These are phyloP conservation scores for Cherax quadricarinatus DNA, from an alignment of 1,140 invertebrate genomes.

Conservation along the genomic window DNA sequence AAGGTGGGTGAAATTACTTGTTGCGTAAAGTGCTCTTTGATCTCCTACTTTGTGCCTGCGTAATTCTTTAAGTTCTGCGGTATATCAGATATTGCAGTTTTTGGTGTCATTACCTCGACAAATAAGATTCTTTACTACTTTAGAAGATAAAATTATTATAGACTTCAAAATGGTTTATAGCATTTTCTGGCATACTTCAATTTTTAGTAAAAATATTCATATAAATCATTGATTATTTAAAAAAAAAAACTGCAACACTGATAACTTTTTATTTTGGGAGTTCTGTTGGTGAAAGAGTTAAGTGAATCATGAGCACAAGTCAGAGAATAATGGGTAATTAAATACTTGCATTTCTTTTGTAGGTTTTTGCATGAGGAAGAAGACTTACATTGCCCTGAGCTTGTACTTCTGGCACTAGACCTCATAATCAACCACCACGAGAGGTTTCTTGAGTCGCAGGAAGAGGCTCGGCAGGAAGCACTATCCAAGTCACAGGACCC, in stretches of 20 bases:
- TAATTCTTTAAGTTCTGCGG: too few relatives aligned
- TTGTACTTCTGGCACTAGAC: slow-evolving; percentile 57
- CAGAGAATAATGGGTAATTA: background rate
- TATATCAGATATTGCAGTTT: too few relatives aligned
- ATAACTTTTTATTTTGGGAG: too few relatives aligned
- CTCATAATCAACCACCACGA: slow-evolving; percentile 62
- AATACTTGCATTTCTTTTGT: background rate
- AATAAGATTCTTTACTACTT: background rate
- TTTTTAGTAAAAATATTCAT: too few relatives aligned
- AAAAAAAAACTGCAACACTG: background rate
- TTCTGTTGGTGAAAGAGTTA: too few relatives aligned
- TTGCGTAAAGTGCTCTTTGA: too few relatives aligned
- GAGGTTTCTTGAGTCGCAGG: slow-evolving; percentile 50
- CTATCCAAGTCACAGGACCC: background rate
- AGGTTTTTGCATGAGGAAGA: slow-evolving; percentile 47
- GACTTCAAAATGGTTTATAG: too few relatives aligned
- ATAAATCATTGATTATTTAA: background rate
- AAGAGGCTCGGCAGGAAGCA: slow-evolving; percentile 33
- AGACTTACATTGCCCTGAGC: slow-evolving; percentile 56
- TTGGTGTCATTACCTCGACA: background rate
- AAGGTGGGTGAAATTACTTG: too few relatives aligned
- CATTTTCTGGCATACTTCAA: too few relatives aligned
- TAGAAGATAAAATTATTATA: too few relatives aligned
- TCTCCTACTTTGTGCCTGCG: too few relatives aligned
- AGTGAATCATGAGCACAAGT: too few relatives aligned